Percentiles rank a stretch among this genome's conserved stretches.
phyloP scores from a whole-genome alignment of 2,797 vertebrate genomes.

The Anolis apletophallus region DNA sequence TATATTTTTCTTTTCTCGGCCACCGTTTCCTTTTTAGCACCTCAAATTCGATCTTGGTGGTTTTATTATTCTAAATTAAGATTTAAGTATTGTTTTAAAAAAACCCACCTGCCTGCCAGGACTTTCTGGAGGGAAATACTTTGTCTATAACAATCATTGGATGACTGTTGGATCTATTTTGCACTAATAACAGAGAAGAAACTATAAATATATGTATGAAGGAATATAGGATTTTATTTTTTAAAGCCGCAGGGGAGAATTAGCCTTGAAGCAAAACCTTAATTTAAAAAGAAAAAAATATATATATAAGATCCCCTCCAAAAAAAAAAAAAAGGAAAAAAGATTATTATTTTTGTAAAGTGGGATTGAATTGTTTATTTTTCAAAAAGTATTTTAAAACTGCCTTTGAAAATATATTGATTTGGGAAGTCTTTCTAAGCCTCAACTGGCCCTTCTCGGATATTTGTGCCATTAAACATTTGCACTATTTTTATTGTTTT shows the following conservation, averaged over 20 bases:
- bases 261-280: neutral
- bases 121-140: neutral
- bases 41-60: no score
- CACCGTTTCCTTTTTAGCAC: no score
- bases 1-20: no score
- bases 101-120: neutral
- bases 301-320: neutral
- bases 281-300: neutral
- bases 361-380: neutral
- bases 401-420: neutral
- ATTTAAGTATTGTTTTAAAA: no score
- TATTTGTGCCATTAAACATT: neutral
- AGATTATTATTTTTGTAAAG: neutral
- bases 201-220: neutral
- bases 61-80: no score
- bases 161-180: fast-evolving
- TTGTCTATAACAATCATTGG: no score
- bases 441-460: neutral
- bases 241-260: neutral
- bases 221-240: neutral
- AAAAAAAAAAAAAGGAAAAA: no score
- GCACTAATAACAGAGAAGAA: neutral
- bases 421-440: neutral
- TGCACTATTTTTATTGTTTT: neutral
- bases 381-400: fast-evolving